Conservation (phyloP, 2,888 invertebrate genomes). For the Leptopterna dolabrata region DNA sequence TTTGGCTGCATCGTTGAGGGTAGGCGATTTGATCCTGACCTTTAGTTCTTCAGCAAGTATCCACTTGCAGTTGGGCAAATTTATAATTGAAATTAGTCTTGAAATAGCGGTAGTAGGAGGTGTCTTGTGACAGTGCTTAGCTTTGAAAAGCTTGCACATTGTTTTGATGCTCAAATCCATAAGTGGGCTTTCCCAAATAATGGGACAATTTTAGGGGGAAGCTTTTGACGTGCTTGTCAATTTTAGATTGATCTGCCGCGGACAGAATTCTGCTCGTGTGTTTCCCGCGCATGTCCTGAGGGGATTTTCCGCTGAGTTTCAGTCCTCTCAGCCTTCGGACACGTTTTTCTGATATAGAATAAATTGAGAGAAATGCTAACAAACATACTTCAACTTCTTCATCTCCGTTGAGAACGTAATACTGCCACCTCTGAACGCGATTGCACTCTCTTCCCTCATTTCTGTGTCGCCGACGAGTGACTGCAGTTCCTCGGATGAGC, state of each 20-base stretch:
- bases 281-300: neutral
- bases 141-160: neutral
- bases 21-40: neutral
- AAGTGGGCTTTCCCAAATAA: neutral
- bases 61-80: neutral
- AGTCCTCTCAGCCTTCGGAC: neutral
- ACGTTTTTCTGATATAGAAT: neutral
- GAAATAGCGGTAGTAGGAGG: neutral
- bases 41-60: neutral
- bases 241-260: neutral
- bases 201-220: neutral
- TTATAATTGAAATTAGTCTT: neutral
- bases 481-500: too few relatives aligned
- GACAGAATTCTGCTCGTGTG: neutral
- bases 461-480: conserved; percentile 11
- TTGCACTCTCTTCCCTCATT: neutral
- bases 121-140: neutral
- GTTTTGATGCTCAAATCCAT: neutral
- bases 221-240: neutral
- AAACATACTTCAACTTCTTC: neutral
- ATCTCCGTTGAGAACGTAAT: neutral
- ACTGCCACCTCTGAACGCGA: neutral
- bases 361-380: neutral
- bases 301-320: neutral
- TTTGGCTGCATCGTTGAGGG: neutral